Evolutionary conservation across 2,113 vertebrate species (phyloP), one percentile per base, ranked within the genome.

Genomic region (Chiloscyllium plagiosum): DNA sequence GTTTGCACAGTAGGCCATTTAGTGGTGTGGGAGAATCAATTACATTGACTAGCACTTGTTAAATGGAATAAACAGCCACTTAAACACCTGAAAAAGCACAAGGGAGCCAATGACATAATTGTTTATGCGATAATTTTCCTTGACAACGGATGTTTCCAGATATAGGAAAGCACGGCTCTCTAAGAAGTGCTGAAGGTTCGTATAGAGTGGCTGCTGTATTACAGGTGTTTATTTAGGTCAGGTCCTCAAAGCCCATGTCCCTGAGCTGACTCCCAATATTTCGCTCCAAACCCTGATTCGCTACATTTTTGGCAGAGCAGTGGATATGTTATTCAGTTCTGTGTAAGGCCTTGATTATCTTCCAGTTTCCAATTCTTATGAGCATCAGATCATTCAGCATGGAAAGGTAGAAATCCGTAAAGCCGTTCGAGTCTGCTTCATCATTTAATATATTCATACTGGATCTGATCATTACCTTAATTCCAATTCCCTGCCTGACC

Each of bases 11-110:
- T 19, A 68, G 89, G 61, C 61, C 89, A 68, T 65, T 93, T 93
- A 66, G 66, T 93, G 61, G 37, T 93, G 89, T 93, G 61, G 89
- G 33, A 66, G 89, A 93, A 93, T 93, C 89, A 93, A 93, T 93
- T 66, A 68, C 66, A 93, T 93, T 37, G 61, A 66, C 89, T 22
- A 37, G 89, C 89, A 68, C 29, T 92, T 66, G 65, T 93, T 93
- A 66, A 93, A 68, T 93, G 33, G 33, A 93, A 66, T 93, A 93
- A 93, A 6, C 65, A 37, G 61, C 61, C 33, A 66, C 22, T 93
- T 66, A 66, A 93, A 66, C 89, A 93, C 89, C 29, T 93, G 89
- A 66, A 93, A 93, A 37, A 93, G 61, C 61, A 37, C 19, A 22
- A 29, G 61, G n/a, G 17, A 93, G 61, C n/a, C 17, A 19, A 66